phyloP scores from a whole-genome alignment of 2,888 invertebrate genomes.

The Polyommatus iphigenia region DNA sequence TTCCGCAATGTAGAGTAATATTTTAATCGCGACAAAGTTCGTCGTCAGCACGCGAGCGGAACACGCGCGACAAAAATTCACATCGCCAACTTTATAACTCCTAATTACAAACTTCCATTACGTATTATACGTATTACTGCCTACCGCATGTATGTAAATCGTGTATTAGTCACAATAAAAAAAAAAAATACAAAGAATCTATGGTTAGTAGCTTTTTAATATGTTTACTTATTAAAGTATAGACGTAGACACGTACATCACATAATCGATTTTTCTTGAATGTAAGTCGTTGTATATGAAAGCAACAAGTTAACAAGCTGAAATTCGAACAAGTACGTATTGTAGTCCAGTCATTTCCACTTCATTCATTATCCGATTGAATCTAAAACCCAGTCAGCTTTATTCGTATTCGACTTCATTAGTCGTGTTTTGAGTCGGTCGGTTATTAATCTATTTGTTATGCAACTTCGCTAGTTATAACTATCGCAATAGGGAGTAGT shows the following conservation, averaged over 20 bases:
- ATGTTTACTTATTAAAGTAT: too few relatives aligned
- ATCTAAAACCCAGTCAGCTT: constrained; percentile 40
- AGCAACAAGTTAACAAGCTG: neutral
- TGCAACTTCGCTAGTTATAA: constrained; percentile 37
- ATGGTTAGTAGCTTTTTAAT: too few relatives aligned
- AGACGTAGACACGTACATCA: too few relatives aligned
- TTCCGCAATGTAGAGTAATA: constrained; percentile 17
- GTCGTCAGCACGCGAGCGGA: constrained; percentile 20
- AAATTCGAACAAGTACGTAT: neutral
- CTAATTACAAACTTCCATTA: constrained; percentile 11
- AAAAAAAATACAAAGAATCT: too few relatives aligned
- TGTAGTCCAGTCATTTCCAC: constrained; percentile 15
- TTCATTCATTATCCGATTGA: constrained; percentile 38
- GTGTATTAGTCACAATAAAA: too few relatives aligned
- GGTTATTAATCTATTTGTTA: constrained; percentile 38
- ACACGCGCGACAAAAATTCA: constrained; percentile 12
- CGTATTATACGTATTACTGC: neutral
- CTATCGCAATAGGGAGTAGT: constrained; percentile 37
- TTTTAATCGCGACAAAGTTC: constrained; percentile 20
- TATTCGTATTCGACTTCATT: constrained; percentile 41
- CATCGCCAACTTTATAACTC: constrained; percentile 8
- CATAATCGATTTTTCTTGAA: too few relatives aligned
- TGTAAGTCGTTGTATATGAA: neutral
- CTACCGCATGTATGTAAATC: neutral
- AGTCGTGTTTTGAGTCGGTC: constrained; percentile 40